These are phyloP conservation scores for Sisor rabdophorus DNA, from an alignment of 2,113 vertebrate genomes.

Conservation along the genomic window DNA sequence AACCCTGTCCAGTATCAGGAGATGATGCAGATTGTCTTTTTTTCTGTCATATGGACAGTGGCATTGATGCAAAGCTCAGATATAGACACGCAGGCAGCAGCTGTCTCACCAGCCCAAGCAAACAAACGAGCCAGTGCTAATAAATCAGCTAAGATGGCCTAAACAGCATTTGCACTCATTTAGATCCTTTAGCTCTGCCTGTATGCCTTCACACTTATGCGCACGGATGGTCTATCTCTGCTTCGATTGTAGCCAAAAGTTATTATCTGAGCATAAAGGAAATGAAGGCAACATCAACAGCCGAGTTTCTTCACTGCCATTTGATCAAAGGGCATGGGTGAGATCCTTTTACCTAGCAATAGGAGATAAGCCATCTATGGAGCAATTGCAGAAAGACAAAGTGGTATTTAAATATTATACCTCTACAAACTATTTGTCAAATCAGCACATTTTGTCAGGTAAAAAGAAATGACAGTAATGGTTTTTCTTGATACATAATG, in stretches of 20 bases:
- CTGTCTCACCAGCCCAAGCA: slow-evolving; percentile 62
- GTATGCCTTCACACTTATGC: slow-evolving; percentile 21
- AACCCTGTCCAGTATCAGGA: slow-evolving; percentile 59
- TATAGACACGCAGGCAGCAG: slow-evolving; percentile 68
- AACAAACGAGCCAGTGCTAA: slow-evolving; percentile 64
- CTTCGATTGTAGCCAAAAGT: slow-evolving; percentile 41
- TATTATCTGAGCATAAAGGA: slow-evolving; percentile 37
- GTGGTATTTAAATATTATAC: not conserved
- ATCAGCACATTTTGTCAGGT: not conserved
- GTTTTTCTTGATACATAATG: not conserved
- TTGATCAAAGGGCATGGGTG: slow-evolving; percentile 10
- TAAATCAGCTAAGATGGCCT: slow-evolving; percentile 68
- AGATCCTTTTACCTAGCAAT: not conserved
- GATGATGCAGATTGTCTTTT: slow-evolving; percentile 63
- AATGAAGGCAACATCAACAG: slow-evolving; percentile 37
- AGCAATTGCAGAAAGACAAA: slow-evolving; percentile 4
- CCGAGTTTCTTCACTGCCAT: slow-evolving; percentile 7
- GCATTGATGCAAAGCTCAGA: slow-evolving; percentile 68
- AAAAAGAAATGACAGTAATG: not conserved
- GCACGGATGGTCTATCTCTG: slow-evolving; percentile 22
- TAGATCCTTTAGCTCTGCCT: slow-evolving; percentile 37
- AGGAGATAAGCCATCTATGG: not conserved
- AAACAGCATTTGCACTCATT: slow-evolving; percentile 31
- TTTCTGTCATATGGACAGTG: slow-evolving; percentile 37
- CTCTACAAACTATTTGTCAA: not conserved